A percentile compares a stretch with the other conserved stretches of the same genome.
These are phyloP conservation scores for Hemiscyllium ocellatum DNA, from an alignment of 2,113 vertebrate genomes.

Conservation along the genomic window DNA sequence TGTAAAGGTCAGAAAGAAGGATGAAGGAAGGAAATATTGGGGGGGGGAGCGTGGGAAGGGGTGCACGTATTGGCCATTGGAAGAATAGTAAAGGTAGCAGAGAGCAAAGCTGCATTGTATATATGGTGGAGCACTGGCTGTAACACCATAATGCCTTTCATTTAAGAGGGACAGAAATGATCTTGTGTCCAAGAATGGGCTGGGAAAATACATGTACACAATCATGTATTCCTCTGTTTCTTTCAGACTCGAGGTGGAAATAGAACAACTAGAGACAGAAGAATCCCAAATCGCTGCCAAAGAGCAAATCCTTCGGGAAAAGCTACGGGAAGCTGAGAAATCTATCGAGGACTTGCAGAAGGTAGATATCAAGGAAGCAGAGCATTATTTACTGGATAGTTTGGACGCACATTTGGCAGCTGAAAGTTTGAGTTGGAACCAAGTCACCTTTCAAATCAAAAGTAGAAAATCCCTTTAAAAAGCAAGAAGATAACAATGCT, in stretches of 20 bases:
- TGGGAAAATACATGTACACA: not conserved
- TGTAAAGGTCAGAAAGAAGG: not conserved
- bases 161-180: not conserved
- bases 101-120: not conserved
- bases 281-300: constrained; percentile 95
- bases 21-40: not conserved
- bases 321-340: constrained; percentile 82
- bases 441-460: not conserved
- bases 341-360: constrained; percentile 88
- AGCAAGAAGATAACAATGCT: not conserved
- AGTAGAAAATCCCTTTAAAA: not conserved
- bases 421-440: not conserved
- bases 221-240: constrained; percentile 51
- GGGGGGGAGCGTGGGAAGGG: not conserved
- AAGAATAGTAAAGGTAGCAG: not conserved
- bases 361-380: constrained; percentile 52
- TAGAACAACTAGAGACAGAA: constrained; percentile 79
- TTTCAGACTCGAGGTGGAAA: constrained; percentile 84
- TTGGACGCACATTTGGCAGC: not conserved
- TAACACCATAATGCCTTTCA: not conserved
- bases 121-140: not conserved
- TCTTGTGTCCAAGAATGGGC: not conserved
- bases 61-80: too few relatives aligned
- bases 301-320: constrained; percentile 86
- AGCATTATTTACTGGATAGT: not conserved